A percentile compares a stretch with the other conserved stretches of the same genome.
These are phyloP conservation scores for Circaetus cinerascens DNA, from an alignment of 2,113 vertebrate species.

Conservation along the genomic window DNA sequence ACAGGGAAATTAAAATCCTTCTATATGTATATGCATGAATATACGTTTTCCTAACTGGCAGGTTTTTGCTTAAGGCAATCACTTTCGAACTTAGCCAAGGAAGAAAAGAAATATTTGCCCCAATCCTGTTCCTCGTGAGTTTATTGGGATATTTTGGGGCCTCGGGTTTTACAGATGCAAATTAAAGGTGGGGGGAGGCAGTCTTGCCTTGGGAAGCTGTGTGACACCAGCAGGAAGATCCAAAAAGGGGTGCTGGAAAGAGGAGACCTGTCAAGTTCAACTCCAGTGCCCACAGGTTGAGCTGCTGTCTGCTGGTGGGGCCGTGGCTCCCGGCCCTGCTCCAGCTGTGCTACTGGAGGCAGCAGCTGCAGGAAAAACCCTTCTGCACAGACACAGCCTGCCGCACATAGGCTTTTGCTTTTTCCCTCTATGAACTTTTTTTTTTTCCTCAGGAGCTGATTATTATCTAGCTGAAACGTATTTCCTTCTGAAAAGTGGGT, in stretches of 20 bases:
- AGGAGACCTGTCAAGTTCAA: neutral
- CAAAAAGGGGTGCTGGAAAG: neutral
- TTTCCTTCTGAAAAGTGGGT: neutral
- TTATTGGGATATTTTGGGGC: neutral
- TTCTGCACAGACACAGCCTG: neutral
- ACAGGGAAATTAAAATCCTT: neutral
- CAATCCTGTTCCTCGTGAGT: neutral
- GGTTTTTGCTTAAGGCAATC: neutral
- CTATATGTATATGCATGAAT: neutral
- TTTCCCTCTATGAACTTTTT: neutral
- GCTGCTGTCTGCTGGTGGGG: neutral
- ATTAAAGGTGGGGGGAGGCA: neutral
- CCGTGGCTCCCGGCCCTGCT: fast-evolving
- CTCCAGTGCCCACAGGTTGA: neutral
- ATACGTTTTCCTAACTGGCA: neutral
- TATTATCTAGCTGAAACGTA: neutral
- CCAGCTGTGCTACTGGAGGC: neutral
- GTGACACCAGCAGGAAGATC: neutral
- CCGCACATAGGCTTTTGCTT: fast-evolving
- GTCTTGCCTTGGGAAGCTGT: neutral
- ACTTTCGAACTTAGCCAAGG: neutral
- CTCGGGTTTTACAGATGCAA: fast-evolving
- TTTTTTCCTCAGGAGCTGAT: neutral
- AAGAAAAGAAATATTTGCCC: neutral
- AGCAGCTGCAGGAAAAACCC: neutral